Base-by-base conservation (phyloP, 2,113 vertebrate genomes). In the Noturus placidus region DNA sequence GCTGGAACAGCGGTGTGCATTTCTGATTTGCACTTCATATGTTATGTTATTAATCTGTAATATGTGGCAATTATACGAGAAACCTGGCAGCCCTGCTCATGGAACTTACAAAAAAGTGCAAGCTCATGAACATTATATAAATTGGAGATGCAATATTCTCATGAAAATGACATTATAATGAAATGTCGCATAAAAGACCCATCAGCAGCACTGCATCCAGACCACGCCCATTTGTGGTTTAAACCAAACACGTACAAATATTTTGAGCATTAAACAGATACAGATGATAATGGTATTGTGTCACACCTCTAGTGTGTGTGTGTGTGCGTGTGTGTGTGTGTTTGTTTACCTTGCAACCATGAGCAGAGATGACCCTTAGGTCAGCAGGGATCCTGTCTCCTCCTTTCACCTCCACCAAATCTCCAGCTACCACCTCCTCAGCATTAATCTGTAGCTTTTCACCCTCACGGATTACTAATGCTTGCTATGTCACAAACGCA, bases 381-480 rank as follows among this genome's bases (percentile, higher is more conserved):
- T 98, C 97, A 0, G 97, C 97, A 0, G 97, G 97, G 86, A 98
- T 97, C 85, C 97, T 87, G 93, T 98, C 97, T 88, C 97, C 97
- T 9, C 97, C 97, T 90, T 98, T 98, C 92, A 98, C 96, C 93
- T 98, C 97, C 90, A 98, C 95, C 88, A 98, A 94, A 91, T 98
- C 97, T 80, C 97, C 97, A 0, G 94, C 96, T 88, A 97, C 97
- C 78, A 98, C 97, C 90, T 97, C 96, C 92, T 98, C 97, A 0
- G 97, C 97, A 0, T 98, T 97, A 72, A 98, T 96, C 94, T 98
- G 97, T 94, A 97, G 96, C 93, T 98, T 98, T 91, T 98, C 97
- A 0, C 97, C 97, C 92, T 98, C 97, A 30, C 97, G 95, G 92
- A 98, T 98, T 90, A 98, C 96, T 89, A 98, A 90, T 59, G 97